phyloP scores from a whole-genome alignment of 1,140 invertebrate genomes.

The Drosophila melanica region DNA sequence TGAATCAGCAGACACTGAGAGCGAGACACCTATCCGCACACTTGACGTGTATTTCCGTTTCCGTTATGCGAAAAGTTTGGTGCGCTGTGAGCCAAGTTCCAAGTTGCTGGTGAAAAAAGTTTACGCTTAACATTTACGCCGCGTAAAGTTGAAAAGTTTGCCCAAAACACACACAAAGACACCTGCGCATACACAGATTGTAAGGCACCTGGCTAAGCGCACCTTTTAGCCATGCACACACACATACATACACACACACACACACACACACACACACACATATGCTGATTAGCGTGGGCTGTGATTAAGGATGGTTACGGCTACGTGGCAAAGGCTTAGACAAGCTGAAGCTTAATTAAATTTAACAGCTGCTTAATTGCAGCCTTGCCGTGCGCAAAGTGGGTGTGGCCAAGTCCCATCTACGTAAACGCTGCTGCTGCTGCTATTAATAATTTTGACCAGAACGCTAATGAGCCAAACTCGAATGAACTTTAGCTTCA shows the following conservation, averaged over 20 bases:
- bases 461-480: conserved; percentile 77
- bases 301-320: conserved; percentile 61
- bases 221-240: not conserved
- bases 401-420: conserved; percentile 25
- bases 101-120: conserved; percentile 62
- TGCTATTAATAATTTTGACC: conserved; percentile 80
- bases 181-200: conserved; percentile 20
- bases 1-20: conserved; percentile 9
- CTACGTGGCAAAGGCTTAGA: conserved; percentile 64
- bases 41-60: conserved; percentile 79
- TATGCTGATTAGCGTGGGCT: conserved; percentile 68
- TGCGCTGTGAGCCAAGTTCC: conserved; percentile 40
- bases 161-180: conserved; percentile 37
- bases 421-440: conserved; percentile 20
- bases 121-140: conserved; percentile 76
- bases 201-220: conserved; percentile 14
- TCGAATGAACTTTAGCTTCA: conserved; percentile 64
- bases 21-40: conserved; percentile 65
- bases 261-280: conserved; percentile 27
- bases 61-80: conserved; percentile 78
- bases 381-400: conserved; percentile 30
- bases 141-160: conserved; percentile 75
- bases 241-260: conserved; percentile 10
- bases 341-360: conserved; percentile 74
- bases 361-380: conserved; percentile 81